Evolutionary conservation across 2,113 vertebrate genomes (phyloP), one percentile per base, ranked within the genome.

Genomic region (Sminthopsis crassicaudata): DNA sequence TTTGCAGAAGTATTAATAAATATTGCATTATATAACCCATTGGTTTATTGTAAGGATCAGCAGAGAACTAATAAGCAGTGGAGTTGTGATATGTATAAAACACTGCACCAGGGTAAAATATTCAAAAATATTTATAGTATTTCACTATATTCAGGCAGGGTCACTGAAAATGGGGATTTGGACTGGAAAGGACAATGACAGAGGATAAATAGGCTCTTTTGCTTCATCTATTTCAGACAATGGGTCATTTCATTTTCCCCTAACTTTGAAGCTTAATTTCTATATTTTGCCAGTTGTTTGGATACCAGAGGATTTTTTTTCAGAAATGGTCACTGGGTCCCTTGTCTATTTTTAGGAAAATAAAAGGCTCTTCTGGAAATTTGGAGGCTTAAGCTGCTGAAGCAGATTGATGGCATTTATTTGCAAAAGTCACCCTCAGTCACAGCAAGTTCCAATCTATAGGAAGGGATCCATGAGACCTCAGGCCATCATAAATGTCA

Each of bases 351-450:
- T 76, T 84, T 84, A 84, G 67, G 67, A 84, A 84, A 42, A 84
- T 84, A 84, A 84, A 42, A 84, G 67, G 19, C 67, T 42, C 67
- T 94, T 25, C 54, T 95, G 90, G 25, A 1, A 91, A 91, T 52
- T 57, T 0, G 90, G 76, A 67, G 8, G 23, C 48, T 90, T 60
- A 97, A 95, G 96, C 8, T 8, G 23, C 48, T 90, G 60, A 97
- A 95, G 96, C 8, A 95, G 1, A 91, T 50, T 84, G 25, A 60
- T 96, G 46, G 67, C 4, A 93, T 91, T 93, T 92, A 91, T 6
- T 91, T 96, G 26, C 2, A 95, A 8, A 94, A 36, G 60, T 94
- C 22, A 92, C 25, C 90, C 19, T 27, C 6, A 30, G 6, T 96
- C 50, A 42, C 91, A 90, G n/a, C 53, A 97, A 23, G 24, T 57